Base-by-base conservation (phyloP, 2,888 invertebrate genomes). In the Torymus texanus region DNA sequence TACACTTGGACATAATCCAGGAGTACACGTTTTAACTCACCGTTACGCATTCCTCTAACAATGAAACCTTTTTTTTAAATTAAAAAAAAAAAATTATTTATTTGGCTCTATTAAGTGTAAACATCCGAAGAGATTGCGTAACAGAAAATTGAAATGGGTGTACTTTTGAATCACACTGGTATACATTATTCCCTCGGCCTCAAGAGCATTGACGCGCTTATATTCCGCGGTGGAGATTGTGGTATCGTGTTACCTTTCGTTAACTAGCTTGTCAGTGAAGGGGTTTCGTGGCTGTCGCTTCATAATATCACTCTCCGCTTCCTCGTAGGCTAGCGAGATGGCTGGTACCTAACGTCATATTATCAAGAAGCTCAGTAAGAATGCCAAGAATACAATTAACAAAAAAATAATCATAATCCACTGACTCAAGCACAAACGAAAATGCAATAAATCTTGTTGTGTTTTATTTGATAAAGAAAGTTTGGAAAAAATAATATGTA, bases 241-340 rank as follows among this genome's bases (percentile, higher is more conserved):
- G 84, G 79, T 82, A 79, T 82, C 87, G 86, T 89, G 88, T 90
- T 91, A 94, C 93, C 94, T 94, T 92, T 93, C 93, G 89, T 96
- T 96, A 91, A 96, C 96, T 91, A 96, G 94, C 93, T 95, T 95
- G 92, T 96, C 96, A 91, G 93, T 94, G 92, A 93, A 92, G 85
- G 95, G 95, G 92, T 96, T 95, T 92, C 96, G 93, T 88, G 96
- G 96, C 88, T 94, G 94, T 89, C 95, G 93, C 93, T 95, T 95
- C 96, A 96, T 96, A 92, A 96, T 96, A 93, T 96, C 96, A 88
- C 94, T 93, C 92, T 96, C 96, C 85, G 96, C 95, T 91, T 94
- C 94, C 92, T 96, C 96, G 91, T 96, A 96, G 90, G 96, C 95
- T 92, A 96, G 93, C 86, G 96, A 96, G 92, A 96, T 96, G 91